A percentile compares a stretch with the other conserved stretches of the same genome.
Evolutionary conservation across 2,797 vertebrate genomes (phyloP).

Genomic region (Anabas testudineus): DNA sequence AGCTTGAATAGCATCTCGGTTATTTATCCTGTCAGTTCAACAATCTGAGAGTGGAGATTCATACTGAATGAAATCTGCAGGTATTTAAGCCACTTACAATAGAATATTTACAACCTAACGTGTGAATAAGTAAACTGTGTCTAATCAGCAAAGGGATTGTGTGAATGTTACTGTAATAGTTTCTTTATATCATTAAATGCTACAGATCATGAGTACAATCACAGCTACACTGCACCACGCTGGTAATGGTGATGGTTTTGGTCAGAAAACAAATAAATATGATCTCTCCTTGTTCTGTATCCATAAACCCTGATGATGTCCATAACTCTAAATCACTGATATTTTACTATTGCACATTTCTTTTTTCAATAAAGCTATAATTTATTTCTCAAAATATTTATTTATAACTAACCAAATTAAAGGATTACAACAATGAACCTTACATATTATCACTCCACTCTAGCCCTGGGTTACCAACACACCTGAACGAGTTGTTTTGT

Average conservation of each 20-base stretch:
- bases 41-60: neutral
- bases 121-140: neutral
- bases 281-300: neutral
- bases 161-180: too few relatives aligned
- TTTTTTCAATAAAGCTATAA: neutral
- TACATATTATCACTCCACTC: too few relatives aligned
- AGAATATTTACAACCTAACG: neutral
- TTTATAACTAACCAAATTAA: neutral
- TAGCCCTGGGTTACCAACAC: too few relatives aligned
- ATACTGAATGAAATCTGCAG: neutral
- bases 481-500: too few relatives aligned
- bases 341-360: neutral
- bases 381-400: neutral
- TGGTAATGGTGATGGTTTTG: too few relatives aligned
- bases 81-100: neutral
- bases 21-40: neutral
- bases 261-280: neutral
- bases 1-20: neutral
- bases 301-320: neutral
- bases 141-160: too few relatives aligned
- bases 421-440: neutral
- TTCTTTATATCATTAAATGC: too few relatives aligned
- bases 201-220: too few relatives aligned
- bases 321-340: neutral
- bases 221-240: too few relatives aligned